Percentiles rank a stretch among this genome's conserved stretches.
Conservation (phyloP, 1,140 invertebrate species). For the Drosophila carrolli region DNA sequence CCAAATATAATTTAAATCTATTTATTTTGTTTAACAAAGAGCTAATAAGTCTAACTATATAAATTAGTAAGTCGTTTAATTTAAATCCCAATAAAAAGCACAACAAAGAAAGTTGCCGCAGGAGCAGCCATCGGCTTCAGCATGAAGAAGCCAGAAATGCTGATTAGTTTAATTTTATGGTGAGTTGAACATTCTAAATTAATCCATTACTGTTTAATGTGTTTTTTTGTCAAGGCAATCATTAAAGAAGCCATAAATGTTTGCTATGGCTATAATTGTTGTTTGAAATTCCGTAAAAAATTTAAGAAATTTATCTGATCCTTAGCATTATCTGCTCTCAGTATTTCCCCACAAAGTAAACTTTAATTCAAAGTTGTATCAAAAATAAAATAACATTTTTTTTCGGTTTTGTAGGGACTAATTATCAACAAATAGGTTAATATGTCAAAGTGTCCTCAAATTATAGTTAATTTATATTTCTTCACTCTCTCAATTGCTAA, state of each 20-base stretch:
- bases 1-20: conserved; percentile 81
- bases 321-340: no score
- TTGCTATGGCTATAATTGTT: neutral
- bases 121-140: conserved; percentile 61
- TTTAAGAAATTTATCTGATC: neutral
- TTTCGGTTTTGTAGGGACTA: neutral
- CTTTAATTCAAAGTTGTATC: neutral
- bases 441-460: neutral
- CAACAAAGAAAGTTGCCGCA: conserved; percentile 25
- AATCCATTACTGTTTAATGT: neutral
- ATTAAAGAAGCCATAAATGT: neutral
- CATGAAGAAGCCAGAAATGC: conserved; percentile 69
- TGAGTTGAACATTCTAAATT: conserved; percentile 41
- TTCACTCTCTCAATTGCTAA: neutral
- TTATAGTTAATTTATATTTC: neutral
- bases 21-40: conserved; percentile 74
- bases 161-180: conserved; percentile 75
- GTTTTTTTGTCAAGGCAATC: neutral
- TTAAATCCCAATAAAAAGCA: conserved; percentile 49
- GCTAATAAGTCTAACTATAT: conserved; percentile 76
- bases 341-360: no score
- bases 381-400: neutral
- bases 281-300: neutral
- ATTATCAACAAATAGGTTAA: no score
- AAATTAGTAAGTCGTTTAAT: conserved; percentile 79